phyloP scores from a whole-genome alignment of 2,113 vertebrate species.

The Blennius ocellaris region DNA sequence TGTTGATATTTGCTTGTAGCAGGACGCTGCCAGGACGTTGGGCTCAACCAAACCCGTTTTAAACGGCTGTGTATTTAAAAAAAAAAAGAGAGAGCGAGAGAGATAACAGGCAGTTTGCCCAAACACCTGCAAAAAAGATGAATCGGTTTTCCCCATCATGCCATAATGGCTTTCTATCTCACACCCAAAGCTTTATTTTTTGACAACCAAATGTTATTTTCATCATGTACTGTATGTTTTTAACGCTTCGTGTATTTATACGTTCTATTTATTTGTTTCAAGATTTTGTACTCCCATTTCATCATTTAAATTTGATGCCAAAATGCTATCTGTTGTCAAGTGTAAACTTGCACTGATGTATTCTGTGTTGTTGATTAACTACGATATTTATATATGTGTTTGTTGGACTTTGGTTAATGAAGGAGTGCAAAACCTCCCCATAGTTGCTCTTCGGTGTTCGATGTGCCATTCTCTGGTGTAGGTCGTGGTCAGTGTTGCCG shows the following conservation, averaged over 20 bases:
- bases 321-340: constrained; percentile 73
- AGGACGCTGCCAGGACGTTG: constrained; percentile 69
- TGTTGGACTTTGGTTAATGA: constrained; percentile 72
- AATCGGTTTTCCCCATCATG: constrained; percentile 61
- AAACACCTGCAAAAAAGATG: constrained; percentile 31
- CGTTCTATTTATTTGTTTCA: constrained; percentile 69
- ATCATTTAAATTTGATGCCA: constrained; percentile 77
- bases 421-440: constrained; percentile 85
- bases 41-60: constrained; percentile 41
- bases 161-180: constrained; percentile 61
- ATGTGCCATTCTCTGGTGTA: constrained; percentile 69
- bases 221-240: constrained; percentile 80
- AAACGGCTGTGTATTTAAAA: constrained; percentile 38
- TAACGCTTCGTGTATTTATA: constrained; percentile 78
- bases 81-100: background rate
- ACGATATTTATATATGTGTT: constrained; percentile 74
- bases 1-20: constrained; percentile 61
- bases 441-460: constrained; percentile 78
- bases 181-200: constrained; percentile 82
- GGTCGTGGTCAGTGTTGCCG: constrained; percentile 39
- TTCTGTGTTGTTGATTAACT: constrained; percentile 82
- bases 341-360: constrained; percentile 78
- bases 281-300: constrained; percentile 74
- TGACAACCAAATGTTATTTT: constrained; percentile 77
- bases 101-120: constrained; percentile 30